Conservation (phyloP, 1,140 invertebrate species). For the Idris sp. region DNA sequence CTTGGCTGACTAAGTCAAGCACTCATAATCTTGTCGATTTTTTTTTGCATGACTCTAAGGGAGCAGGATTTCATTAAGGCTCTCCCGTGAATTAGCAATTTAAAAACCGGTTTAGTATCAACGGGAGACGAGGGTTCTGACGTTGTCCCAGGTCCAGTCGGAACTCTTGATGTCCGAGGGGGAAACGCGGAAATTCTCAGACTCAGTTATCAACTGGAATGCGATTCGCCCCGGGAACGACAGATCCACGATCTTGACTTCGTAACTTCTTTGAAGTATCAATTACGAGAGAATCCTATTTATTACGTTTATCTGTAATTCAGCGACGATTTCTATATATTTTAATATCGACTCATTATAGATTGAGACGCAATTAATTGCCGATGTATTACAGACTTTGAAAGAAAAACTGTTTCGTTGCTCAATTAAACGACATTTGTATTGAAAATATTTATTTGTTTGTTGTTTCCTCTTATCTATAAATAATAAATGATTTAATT, state of each 20-base stretch:
- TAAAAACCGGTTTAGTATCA: slow-evolving; percentile 68
- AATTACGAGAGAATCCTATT: slow-evolving; percentile 50
- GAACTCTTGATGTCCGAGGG: slow-evolving; percentile 25
- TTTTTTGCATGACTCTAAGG: slow-evolving; percentile 63
- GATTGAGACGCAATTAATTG: slow-evolving; percentile 32
- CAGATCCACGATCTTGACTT: slow-evolving; percentile 34
- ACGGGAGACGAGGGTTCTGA: slow-evolving; percentile 37
- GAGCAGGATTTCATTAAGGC: slow-evolving; percentile 69
- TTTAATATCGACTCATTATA: slow-evolving; percentile 45
- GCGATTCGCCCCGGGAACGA: slow-evolving; percentile 16
- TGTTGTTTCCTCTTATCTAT: no score
- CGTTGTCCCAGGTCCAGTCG: slow-evolving; percentile 46
- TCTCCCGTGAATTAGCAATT: slow-evolving; percentile 70
- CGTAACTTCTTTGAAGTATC: slow-evolving; percentile 57
- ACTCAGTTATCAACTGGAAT: slow-evolving; percentile 46
- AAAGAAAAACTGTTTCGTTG: background rate
- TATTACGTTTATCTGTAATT: slow-evolving; percentile 55
- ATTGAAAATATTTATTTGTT: no score
- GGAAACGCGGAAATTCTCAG: slow-evolving; percentile 44
- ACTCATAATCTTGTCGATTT: slow-evolving; percentile 65
- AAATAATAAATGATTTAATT: no score
- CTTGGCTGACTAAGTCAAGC: slow-evolving; percentile 53
- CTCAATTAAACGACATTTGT: no score
- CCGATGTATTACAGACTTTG: slow-evolving; percentile 6
- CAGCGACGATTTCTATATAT: slow-evolving; percentile 16